Base-by-base conservation (phyloP, 2,113 vertebrate genomes). In the Dendropsophus ebraccatus region DNA sequence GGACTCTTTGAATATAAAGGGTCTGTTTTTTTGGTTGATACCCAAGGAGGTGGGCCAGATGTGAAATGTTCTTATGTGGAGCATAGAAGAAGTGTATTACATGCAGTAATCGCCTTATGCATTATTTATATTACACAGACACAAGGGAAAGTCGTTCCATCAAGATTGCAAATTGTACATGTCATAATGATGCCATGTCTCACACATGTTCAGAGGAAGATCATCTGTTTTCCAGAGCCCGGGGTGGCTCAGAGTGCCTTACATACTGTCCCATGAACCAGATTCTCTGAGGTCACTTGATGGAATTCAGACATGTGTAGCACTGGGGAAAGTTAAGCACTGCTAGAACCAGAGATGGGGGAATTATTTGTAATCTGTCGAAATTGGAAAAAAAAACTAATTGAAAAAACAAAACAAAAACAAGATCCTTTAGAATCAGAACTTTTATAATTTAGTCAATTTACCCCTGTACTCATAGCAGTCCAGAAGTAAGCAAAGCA, bases 151-250 rank as follows among this genome's bases (percentile, higher is more conserved):
- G 5, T 50, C 0, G 1, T 76, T 52, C 49, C 13, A 70, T 70
- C 67, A 70, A 70, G 35, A 70, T 70, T 70, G 67, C 67, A 41
- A 70, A 70, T 70, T 41, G 35, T 70, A 41, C 7, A 23, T 41
- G 67, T 70, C 21, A 70, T 19, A 35, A 69, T 32, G 32, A 69
- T 69, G 30, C 30, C 65, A 28, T 69, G 17, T 69, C 65, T 69
- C 65, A 67, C 62, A 67, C 62, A 69, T 69, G 65, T 35, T 35
- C 0, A 37, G 67, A 70, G 35, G 17, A 70, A 21, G 16, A 41
- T 70, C 32, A 70, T 70, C 67, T 70, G 67, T 41, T 32, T 35
- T 23, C 35, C 65, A 19, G 30, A 19, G 28, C 30, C 65, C 19
- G 13, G 5, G 10, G 16, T 7, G 5, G 16, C 30, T 35, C 65